phyloP scores from a whole-genome alignment of 2,888 invertebrate genomes.

The Clepsis dumicolana region DNA sequence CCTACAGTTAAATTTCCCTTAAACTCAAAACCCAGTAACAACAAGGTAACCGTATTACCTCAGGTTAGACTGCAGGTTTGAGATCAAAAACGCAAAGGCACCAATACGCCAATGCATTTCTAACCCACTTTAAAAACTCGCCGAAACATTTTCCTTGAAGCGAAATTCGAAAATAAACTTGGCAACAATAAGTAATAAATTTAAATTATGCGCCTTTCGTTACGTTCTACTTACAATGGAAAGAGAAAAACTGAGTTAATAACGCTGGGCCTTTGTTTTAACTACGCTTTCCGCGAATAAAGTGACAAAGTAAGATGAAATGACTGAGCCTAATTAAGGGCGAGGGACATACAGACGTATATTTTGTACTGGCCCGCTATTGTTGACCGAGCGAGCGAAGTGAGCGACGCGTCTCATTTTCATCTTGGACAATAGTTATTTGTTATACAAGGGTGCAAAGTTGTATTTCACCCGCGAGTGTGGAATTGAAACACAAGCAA shows the following conservation, averaged over 20 bases:
- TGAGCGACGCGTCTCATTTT: too few relatives aligned
- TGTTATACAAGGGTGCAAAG: too few relatives aligned
- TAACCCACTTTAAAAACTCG: constrained; percentile 8
- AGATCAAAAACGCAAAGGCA: neutral
- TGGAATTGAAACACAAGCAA: too few relatives aligned
- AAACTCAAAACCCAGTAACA: neutral
- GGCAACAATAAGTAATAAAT: constrained; percentile 42
- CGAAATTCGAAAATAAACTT: constrained; percentile 42
- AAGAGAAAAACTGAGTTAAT: constrained; percentile 61
- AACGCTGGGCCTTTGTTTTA: constrained; percentile 71
- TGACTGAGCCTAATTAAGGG: constrained; percentile 71
- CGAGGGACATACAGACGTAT: constrained; percentile 54
- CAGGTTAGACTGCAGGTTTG: neutral
- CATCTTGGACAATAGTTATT: too few relatives aligned
- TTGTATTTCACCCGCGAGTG: too few relatives aligned
- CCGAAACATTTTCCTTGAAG: constrained; percentile 10
- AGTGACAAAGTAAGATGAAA: constrained; percentile 75
- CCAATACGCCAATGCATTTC: neutral
- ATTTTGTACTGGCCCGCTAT: constrained; percentile 23
- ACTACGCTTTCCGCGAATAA: constrained; percentile 73
- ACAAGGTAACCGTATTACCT: constrained; percentile 5
- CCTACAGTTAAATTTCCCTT: too few relatives aligned
- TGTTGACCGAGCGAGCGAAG: neutral
- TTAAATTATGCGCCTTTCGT: constrained; percentile 48
- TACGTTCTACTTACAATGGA: constrained; percentile 49